Percentiles rank a stretch among this genome's conserved stretches.
Conservation (phyloP, 2,113 vertebrate species). For the Osmerus mordax region DNA sequence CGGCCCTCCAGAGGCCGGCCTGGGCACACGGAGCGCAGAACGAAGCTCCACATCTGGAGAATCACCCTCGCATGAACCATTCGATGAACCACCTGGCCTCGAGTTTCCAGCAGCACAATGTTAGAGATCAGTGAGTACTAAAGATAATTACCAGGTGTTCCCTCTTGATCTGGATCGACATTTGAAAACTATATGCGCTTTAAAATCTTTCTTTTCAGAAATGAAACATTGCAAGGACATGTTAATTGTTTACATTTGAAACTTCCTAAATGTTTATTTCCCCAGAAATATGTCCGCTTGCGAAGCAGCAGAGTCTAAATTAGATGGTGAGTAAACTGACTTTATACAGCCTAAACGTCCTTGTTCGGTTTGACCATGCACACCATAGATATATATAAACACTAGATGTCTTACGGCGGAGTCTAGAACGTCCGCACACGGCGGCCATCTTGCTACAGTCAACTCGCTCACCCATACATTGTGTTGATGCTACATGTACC, state of each 20-base stretch:
- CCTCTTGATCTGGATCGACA: no score
- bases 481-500: no score
- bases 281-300: slow-evolving; percentile 15
- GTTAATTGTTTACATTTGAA: neutral
- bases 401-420: no score
- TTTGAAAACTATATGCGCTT: no score
- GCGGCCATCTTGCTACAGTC: no score
- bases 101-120: slow-evolving; percentile 16
- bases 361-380: neutral
- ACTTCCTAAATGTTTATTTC: neutral
- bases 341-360: neutral
- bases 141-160: neutral
- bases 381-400: no score
- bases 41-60: neutral
- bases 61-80: neutral
- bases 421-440: no score
- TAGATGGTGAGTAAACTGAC: slow-evolving; percentile 35
- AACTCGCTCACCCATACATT: no score
- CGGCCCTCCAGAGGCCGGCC: neutral
- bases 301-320: slow-evolving; percentile 10
- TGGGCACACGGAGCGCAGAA: neutral
- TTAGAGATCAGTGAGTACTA: slow-evolving; percentile 18
- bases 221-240: no score
- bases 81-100: neutral
- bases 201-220: no score